Base-by-base conservation (phyloP, 2,797 vertebrate genomes). In the Acropternis orthonyx region DNA sequence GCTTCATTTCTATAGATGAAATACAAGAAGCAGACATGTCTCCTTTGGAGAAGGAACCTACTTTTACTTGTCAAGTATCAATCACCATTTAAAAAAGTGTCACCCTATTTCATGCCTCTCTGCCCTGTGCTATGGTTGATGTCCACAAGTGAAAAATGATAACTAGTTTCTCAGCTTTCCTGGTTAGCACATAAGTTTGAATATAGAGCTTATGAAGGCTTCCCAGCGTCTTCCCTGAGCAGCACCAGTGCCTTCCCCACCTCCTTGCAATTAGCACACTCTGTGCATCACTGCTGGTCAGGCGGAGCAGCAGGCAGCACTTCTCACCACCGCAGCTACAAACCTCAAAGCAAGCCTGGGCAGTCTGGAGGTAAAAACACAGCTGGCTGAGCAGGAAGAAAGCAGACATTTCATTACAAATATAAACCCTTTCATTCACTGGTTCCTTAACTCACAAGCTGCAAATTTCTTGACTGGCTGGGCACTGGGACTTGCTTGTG, bases 241-340 rank as follows among this genome's bases (percentile, higher is more conserved):
- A 5, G 74, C 52, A 55, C 0, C 1, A 83, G 76, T 8, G 6
- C 2, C 34, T 89, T 68, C 52, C 28, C 3, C 8, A 46, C 10
- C 2, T 7, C 11, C 37, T 39, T 22, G 78, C 71, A 49, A 36
- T 46, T 58, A 20, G 7, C 1, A 1, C 32, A 68, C 56, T 19
- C 37, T 28, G 22, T 23, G 54, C 62, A 14, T 36, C 9, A 3
- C 39, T n/a, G 51, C 55, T 28, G 23, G 30, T 51, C 36, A 20
- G 54, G 62, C 0, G 0, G 24, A 76, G 66, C 77, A 87, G 71
- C 58, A 14, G 71, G 43, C 58, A 82, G 71, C 71, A 3, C 27
- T 87, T 79, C 56, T 59, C 75, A 55, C 18, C 59, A 17, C 39
- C 0, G 0, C 0, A 0, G 22, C 63, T 84, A 52, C 55, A 73